Base-by-base conservation (phyloP, 2,113 vertebrate species). In the Rhinoderma darwinii region DNA sequence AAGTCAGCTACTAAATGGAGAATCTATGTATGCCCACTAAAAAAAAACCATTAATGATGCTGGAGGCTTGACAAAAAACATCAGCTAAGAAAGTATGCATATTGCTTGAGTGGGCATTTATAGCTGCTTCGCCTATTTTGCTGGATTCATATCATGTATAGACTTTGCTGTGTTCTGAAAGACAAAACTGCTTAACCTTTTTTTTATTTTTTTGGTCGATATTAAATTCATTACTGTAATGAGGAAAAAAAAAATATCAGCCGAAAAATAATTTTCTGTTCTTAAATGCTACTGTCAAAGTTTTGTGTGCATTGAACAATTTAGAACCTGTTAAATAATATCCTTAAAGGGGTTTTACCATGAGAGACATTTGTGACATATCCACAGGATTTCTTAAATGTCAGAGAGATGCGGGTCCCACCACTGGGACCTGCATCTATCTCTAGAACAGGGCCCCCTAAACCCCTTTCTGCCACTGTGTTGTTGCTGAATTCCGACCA, bases 211-310 rank as follows among this genome's bases (percentile, higher is more conserved):
- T 22, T 14, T 37, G 50, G 59, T 82, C 79, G 56, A 82, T 82
- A 66, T 82, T 1, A 63, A 82, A 66, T 82, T 66, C 56, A 82
- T 82, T 82, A 82, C 59, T 66, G 17, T 63, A 82, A 82, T 82
- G 56, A 61, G 56, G 25, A 82, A 82, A 82, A 81, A 77, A 63
- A 63, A 22, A 43, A 5, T 66, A 15, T 82, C 12, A 82, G 56
- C 79, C 41, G 27, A 66, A 44, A 78, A 44, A 44, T 82, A 27
- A 43, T 66, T 82, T 39, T 18, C 39, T 44, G 39, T 27, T 44
- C 39, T 27, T 44, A 75, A 75, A 44, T 75, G 25, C 15, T 75
- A 9, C 11, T 44, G 20, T 44, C 11, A 75, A 75, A 44, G 72
- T 44, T 9, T 27, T 30, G 27, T 66, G 61, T 27, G 39, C 10